Base-by-base conservation (phyloP, 2,113 vertebrate genomes). In the Nycticryphes semicollaris region DNA sequence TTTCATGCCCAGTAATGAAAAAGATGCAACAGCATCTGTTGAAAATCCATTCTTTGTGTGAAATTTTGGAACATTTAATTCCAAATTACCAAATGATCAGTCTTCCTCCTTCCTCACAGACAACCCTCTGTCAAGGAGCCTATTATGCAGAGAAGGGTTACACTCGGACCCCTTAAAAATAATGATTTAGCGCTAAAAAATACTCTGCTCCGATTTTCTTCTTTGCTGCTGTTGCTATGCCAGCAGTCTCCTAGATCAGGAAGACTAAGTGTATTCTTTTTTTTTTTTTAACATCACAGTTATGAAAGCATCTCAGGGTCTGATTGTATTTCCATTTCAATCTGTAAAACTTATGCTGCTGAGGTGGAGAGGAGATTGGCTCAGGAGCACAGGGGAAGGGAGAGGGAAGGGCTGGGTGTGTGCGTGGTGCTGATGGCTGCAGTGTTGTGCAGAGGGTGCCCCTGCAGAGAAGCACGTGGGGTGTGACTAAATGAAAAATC, bases 401-500 rank as follows among this genome's bases (percentile, higher is more conserved):
- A 60, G 22, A 68, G 63, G 47, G 41, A 39, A n/a, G 31, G 43
- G 22, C 28, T 15, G 9, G 22, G 48, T 7, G 17, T 15, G 27
- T 1, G 2, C 4, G 12, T 33, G 2, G 0, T 10, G 1, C 5
- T 48, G 50, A 8, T 11, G 20, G n/a, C 51, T 54, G 64, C 18
- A 17, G 6, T 5, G 7, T 72, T 3, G 0, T 2, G 10, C 31
- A 0, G 0, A 47, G 23, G 16, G 3, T 13, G 63, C 20, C 84
- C 12, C 43, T 4, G 7, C 1, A 1, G 51, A 28, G 28, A 28
- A 25, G 10, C 12, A 45, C 2, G 3, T 0, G 1, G 31, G 17
- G 4, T 41, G 31, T 3, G 3, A 24, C 37, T 1, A 0, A 4
- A 37, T 57, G 37, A 37, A 74, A 47, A 83, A 63, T 25, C 39